Evolutionary conservation across 2,797 vertebrate genomes (phyloP).

Genomic region (Pogonophryne albipinna): DNA sequence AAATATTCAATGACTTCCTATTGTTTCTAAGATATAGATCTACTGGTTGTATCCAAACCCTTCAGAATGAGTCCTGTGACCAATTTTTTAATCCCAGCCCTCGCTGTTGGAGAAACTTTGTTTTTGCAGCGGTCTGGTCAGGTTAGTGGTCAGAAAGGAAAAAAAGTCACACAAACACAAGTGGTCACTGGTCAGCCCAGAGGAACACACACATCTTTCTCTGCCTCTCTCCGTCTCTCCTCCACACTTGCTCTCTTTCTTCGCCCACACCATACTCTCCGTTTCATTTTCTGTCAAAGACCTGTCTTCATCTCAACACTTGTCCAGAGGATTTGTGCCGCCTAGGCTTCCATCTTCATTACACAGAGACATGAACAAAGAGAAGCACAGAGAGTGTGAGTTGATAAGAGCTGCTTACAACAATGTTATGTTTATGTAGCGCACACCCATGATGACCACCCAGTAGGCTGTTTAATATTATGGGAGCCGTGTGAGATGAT

Average conservation of each 20-base stretch:
- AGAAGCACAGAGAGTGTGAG: neutral
- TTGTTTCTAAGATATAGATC: neutral
- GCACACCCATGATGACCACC: slow-evolving; percentile 35
- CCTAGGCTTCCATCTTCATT: neutral
- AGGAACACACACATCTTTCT: slow-evolving; percentile 37
- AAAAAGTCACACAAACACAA: slow-evolving; percentile 58
- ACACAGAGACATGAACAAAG: slow-evolving; percentile 3
- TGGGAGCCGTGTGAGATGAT: neutral
- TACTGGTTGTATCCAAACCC: slow-evolving; percentile 2
- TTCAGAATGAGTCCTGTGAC: neutral
- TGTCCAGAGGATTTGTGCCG: neutral
- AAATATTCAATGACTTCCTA: neutral
- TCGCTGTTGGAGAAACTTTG: slow-evolving; percentile 12
- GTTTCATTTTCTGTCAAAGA: slow-evolving; percentile 4
- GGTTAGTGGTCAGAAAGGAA: slow-evolving; percentile 45
- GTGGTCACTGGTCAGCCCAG: slow-evolving; percentile 45
- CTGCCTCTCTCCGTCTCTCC: neutral
- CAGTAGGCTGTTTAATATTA: slow-evolving; percentile 26
- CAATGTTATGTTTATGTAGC: neutral
- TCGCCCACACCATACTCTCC: neutral
- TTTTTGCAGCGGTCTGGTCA: slow-evolving; percentile 53
- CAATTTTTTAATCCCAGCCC: neutral
- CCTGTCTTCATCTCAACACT: slow-evolving; percentile 6
- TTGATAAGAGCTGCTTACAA: slow-evolving; percentile 24
- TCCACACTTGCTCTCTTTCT: neutral